These are phyloP conservation scores for Nomada ruficornis DNA, from an alignment of 2,888 invertebrate species.

Conservation along the genomic window DNA sequence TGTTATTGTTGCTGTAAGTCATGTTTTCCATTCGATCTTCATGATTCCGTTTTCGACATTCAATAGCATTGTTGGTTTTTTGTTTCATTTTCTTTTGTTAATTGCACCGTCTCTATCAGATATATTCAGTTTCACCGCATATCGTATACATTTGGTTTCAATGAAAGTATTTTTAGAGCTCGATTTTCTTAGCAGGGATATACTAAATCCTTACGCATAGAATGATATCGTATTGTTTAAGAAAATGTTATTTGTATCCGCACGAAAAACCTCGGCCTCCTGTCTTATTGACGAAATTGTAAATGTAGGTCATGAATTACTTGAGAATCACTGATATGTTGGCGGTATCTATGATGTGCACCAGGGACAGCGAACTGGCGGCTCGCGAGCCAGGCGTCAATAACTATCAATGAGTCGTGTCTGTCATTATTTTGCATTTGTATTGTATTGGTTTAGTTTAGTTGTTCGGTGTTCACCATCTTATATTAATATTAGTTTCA, in stretches of 20 bases:
- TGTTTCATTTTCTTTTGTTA: no score
- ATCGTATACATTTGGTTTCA: not conserved
- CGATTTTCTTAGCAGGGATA: not conserved
- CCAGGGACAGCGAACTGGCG: no score
- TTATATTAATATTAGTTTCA: no score
- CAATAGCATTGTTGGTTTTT: no score
- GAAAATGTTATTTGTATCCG: not conserved
- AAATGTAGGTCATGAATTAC: slow-evolving; percentile 43
- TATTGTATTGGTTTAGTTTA: no score
- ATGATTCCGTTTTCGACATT: no score
- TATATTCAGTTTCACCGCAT: no score
- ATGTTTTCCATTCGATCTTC: not conserved
- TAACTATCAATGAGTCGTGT: no score
- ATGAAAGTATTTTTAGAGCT: not conserved
- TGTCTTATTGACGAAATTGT: not conserved
- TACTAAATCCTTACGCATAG: not conserved
- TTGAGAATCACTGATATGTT: slow-evolving; percentile 49
- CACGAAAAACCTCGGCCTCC: not conserved
- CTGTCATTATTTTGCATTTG: no score
- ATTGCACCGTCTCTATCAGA: no score
- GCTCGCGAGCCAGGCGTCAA: no score
- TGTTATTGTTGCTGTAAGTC: slow-evolving; percentile 39
- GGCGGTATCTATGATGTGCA: slow-evolving; percentile 20
- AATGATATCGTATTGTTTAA: not conserved
- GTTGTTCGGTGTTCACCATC: no score